Evolutionary conservation across 2,888 invertebrate genomes (phyloP).

Genomic region (Petrolisthes cinctipes): DNA sequence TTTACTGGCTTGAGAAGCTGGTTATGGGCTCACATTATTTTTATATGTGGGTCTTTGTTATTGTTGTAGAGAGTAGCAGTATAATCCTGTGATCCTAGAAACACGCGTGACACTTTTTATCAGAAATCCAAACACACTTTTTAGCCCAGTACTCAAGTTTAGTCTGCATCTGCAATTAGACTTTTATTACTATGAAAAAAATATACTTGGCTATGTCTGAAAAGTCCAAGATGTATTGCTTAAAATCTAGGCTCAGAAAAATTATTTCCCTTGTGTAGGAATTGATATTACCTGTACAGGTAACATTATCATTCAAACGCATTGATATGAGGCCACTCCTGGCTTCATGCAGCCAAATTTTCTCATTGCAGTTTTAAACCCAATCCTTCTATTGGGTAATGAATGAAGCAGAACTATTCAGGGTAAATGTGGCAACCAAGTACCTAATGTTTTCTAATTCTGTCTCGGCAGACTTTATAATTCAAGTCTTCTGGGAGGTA

Average conservation of each 20-base stretch:
- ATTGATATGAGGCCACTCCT: background rate
- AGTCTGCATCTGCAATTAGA: conserved; percentile 33
- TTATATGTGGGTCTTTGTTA: conserved; percentile 55
- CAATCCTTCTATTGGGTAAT: conserved; percentile 22
- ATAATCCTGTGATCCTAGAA: conserved; percentile 63
- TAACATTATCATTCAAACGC: no score
- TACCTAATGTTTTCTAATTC: conserved; percentile 37
- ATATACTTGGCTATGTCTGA: no score
- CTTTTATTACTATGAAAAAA: conserved; percentile 15
- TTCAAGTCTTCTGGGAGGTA: conserved; percentile 36
- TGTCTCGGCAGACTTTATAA: conserved; percentile 37
- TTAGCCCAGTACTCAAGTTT: conserved; percentile 50
- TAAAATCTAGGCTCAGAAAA: no score
- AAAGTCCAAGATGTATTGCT: no score
- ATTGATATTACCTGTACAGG: no score
- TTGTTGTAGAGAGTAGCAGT: conserved; percentile 61
- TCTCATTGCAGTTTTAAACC: conserved; percentile 26
- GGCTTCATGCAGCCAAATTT: background rate
- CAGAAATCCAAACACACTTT: conserved; percentile 53
- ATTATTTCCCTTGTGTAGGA: no score
- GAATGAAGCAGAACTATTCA: conserved; percentile 43
- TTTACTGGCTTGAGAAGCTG: conserved; percentile 43
- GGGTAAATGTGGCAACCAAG: conserved; percentile 51
- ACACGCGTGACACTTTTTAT: conserved; percentile 60
- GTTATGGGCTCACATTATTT: conserved; percentile 46